These are phyloP conservation scores for Acleris sparsana DNA, from an alignment of 2,888 invertebrate species.

Conservation along the genomic window DNA sequence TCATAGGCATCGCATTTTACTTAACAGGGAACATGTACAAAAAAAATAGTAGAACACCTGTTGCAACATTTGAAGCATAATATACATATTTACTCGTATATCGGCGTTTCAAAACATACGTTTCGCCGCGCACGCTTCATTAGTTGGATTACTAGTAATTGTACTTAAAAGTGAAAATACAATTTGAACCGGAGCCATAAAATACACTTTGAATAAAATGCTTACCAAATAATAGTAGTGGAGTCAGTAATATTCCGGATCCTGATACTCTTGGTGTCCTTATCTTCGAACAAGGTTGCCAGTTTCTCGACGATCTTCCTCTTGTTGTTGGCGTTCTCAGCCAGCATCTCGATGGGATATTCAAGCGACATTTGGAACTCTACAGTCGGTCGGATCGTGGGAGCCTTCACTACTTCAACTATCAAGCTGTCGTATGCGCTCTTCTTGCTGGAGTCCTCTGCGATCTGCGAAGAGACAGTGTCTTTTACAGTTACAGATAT, in stretches of 20 bases:
- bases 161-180: too few relatives aligned
- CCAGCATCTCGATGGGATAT: slow-evolving; percentile 86
- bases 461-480: slow-evolving; percentile 73
- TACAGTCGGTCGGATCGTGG: slow-evolving; percentile 86
- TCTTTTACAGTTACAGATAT: neutral
- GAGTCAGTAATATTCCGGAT: slow-evolving; percentile 87
- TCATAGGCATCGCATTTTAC: too few relatives aligned
- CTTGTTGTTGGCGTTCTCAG: slow-evolving; percentile 88
- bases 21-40: too few relatives aligned
- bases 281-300: slow-evolving; percentile 89
- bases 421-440: slow-evolving; percentile 91
- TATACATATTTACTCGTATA: too few relatives aligned
- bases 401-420: slow-evolving; percentile 88
- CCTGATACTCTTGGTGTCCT: slow-evolving; percentile 88
- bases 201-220: slow-evolving; percentile 19
- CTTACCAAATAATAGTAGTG: slow-evolving; percentile 88
- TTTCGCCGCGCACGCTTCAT: too few relatives aligned
- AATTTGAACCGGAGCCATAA: too few relatives aligned
- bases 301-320: slow-evolving; percentile 92
- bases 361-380: slow-evolving; percentile 92
- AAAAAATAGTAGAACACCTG: too few relatives aligned
- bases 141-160: too few relatives aligned
- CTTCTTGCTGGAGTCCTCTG: slow-evolving; percentile 88
- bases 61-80: too few relatives aligned
- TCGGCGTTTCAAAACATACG: too few relatives aligned